Evolutionary conservation across 2,888 invertebrate species (phyloP), one percentile per base, ranked within the genome.

Genomic region (Eupeodes luniger): DNA sequence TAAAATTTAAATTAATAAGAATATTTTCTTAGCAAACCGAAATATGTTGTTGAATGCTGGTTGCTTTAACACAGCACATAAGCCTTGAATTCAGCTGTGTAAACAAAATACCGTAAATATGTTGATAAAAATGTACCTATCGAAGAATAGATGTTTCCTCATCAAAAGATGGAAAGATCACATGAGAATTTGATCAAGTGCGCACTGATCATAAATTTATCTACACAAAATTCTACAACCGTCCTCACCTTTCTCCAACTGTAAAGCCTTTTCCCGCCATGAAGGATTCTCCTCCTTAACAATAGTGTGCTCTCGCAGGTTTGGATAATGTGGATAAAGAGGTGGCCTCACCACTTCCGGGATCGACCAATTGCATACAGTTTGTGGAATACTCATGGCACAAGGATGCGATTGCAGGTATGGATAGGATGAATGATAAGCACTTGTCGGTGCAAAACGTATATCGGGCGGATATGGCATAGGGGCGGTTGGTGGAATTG

Each of bases 231-330:
- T 47, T 5, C 12, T n/a, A 87, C 49, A 72, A 55, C 47, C 34
- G 59, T 78, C 49, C 85, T 90, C 85, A 95, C 95, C 95, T 94
- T 95, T 95, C 92, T 96, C 96, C 84, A 95, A 94, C 92, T 95
- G 95, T 90, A 95, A 90, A 1, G 95, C 95, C 66, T 95, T 93
- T 89, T 95, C 95, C 90, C 95, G 95, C 95, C 95, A 95, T 53
- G 94, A 94, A 91, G 92, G 92, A 91, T 93, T 93, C 51, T 91
- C 90, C 74, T 92, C 92, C 87, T 92, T 92, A 36, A 90, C 90
- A 14, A 93, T 93, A 1, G 90, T 82, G 72, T 92, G 90, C 70
- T 93, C 93, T 4, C 89, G 89, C 36, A 81, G 61, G 11, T 80
- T 85, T 10, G 83, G n/a, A 34, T 87, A 85, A 16, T 78, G 74